Evolutionary conservation across 2,797 vertebrate genomes (phyloP).

Genomic region (Acomys russatus): DNA sequence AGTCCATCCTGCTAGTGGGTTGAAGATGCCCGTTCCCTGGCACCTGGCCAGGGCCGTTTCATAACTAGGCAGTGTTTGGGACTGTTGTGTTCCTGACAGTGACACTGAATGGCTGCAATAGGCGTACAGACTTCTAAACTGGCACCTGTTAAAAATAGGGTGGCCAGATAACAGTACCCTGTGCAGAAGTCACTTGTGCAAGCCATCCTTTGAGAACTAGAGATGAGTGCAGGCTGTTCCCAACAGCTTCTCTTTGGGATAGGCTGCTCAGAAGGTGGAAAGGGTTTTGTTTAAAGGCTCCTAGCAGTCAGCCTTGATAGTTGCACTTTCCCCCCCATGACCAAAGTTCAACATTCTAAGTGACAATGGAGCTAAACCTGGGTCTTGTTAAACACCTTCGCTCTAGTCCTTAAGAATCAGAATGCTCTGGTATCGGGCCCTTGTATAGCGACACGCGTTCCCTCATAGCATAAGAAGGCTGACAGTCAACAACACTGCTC

Average conservation of each 20-base stretch:
- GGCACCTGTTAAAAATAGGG: constrained; percentile 72
- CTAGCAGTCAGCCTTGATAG: background rate
- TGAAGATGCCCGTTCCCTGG: background rate
- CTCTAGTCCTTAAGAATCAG: background rate
- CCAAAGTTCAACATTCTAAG: background rate
- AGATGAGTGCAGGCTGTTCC: background rate
- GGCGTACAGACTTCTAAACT: constrained; percentile 31
- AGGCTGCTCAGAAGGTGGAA: background rate
- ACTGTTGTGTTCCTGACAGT: background rate
- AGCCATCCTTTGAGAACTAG: background rate
- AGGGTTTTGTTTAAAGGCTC: background rate
- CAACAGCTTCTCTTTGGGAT: background rate
- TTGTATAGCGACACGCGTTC: background rate
- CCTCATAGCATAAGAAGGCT: background rate
- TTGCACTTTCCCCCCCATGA: background rate
- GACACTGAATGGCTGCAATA: background rate
- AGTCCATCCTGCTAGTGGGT: background rate
- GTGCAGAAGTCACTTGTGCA: background rate
- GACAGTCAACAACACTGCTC: background rate
- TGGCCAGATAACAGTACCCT: background rate
- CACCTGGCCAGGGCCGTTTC: background rate
- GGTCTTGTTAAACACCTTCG: background rate
- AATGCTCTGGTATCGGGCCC: background rate
- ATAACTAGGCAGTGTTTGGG: background rate
- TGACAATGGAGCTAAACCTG: background rate